These are phyloP conservation scores for Raphicerus campestris DNA, from an alignment of 2,113 vertebrate species.

Conservation along the genomic window DNA sequence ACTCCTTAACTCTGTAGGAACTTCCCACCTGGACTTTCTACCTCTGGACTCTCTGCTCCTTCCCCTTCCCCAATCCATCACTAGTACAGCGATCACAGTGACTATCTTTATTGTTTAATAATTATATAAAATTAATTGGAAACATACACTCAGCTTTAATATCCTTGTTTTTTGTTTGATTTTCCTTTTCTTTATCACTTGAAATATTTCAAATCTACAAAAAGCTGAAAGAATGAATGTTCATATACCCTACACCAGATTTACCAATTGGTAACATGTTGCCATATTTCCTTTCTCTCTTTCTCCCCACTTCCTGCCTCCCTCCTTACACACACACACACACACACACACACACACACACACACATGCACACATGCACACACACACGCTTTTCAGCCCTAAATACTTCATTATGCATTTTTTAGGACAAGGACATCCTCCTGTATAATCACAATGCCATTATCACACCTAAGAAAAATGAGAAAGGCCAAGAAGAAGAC, in stretches of 20 bases:
- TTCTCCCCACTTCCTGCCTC: not conserved
- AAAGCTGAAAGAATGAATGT: not conserved
- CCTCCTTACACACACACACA: not conserved
- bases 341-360: no score
- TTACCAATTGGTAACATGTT: not conserved
- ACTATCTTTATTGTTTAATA: not conserved
- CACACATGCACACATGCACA: not conserved
- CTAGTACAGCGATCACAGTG: not conserved
- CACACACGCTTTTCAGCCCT: not conserved
- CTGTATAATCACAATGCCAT: not conserved
- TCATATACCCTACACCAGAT: not conserved
- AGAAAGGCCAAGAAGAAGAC: not conserved
- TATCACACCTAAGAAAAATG: not conserved
- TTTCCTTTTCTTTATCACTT: not conserved
- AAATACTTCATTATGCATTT: not conserved
- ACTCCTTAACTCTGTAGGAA: not conserved
- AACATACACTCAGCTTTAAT: not conserved
- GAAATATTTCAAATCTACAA: not conserved
- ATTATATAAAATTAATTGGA: not conserved
- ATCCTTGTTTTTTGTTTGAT: not conserved
- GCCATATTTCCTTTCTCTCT: not conserved
- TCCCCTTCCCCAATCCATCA: not conserved
- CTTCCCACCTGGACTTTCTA: not conserved
- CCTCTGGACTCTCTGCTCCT: not conserved
- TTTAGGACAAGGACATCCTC: not conserved